phyloP scores from a whole-genome alignment of 2,797 vertebrate genomes.

The Trachops cirrhosus region DNA sequence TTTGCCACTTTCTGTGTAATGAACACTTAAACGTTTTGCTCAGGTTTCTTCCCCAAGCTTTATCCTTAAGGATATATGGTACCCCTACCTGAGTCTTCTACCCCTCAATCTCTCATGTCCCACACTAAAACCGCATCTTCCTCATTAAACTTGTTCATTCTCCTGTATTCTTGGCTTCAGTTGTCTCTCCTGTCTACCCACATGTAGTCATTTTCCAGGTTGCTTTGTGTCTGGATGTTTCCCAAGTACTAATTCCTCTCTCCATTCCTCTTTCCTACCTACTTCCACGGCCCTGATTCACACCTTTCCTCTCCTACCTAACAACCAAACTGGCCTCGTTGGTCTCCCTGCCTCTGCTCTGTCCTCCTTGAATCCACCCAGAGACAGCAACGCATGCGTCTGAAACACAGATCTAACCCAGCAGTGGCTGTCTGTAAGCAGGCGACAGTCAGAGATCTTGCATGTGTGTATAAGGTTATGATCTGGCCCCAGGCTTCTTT shows the following conservation, averaged over 20 bases:
- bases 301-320: neutral
- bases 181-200: neutral
- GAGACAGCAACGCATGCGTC: neutral
- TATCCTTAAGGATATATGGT: neutral
- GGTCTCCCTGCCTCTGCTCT: neutral
- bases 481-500: neutral
- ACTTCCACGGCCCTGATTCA: neutral
- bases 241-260: neutral
- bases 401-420: neutral
- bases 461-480: no score
- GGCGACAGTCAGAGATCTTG: neutral
- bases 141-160: neutral
- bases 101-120: neutral
- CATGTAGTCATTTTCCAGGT: neutral
- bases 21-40: neutral
- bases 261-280: no score
- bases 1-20: neutral
- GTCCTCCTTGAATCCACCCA: neutral
- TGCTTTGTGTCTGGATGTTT: neutral
- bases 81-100: neutral
- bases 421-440: neutral
- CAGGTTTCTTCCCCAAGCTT: neutral
- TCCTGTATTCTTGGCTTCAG: neutral
- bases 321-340: neutral
- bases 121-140: neutral